A percentile compares a stretch with the other conserved stretches of the same genome.
phyloP scores from a whole-genome alignment of 2,113 vertebrate genomes.

The Catagonus wagneri region DNA sequence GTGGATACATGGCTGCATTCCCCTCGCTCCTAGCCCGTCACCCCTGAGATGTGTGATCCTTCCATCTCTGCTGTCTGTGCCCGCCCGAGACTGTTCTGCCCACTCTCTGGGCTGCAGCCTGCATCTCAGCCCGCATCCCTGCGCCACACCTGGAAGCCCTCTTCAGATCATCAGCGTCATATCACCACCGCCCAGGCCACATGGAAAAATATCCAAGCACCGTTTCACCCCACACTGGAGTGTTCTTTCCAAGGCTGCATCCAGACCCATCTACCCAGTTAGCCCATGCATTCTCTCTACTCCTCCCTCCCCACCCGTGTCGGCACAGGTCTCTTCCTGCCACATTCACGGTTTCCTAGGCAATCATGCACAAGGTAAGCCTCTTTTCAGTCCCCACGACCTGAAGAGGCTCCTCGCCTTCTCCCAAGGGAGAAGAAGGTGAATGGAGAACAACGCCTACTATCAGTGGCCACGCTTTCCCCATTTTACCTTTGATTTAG shows the following conservation, averaged over 20 bases:
- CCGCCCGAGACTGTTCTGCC: rapidly evolving
- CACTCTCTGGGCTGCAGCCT: background rate
- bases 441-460: background rate
- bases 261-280: background rate
- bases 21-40: background rate
- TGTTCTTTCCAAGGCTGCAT: rapidly evolving
- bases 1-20: background rate
- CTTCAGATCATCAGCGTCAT: background rate
- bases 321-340: background rate
- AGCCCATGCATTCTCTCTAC: background rate
- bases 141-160: too few species aligned
- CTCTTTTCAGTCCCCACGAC: background rate
- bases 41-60: background rate
- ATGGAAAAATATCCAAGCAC: background rate
- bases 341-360: background rate
- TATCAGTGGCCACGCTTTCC: background rate
- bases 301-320: background rate
- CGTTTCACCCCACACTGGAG: too few species aligned
- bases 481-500: background rate
- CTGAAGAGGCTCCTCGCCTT: background rate
- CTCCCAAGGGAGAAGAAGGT: background rate
- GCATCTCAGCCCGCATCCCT: background rate
- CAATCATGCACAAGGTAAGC: background rate
- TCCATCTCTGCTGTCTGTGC: too few species aligned
- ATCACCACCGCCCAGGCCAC: background rate